Base-by-base conservation (phyloP, 30 jellyfish, hydroid and myxozoan species). In the Hydractinia echinata region DNA sequence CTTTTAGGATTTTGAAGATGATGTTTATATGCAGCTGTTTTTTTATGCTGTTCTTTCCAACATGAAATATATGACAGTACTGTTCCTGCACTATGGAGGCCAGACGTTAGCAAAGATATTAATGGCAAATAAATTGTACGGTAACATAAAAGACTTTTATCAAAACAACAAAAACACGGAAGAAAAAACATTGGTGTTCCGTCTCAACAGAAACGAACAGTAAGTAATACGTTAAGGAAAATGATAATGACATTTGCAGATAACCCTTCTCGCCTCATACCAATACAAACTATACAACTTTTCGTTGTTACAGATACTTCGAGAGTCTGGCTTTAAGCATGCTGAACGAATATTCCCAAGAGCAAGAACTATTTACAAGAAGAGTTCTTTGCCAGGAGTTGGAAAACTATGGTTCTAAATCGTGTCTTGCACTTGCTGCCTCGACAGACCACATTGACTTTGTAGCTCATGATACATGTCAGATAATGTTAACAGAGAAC, bases 381-480 rank as follows among this genome's bases (percentile, higher is more conserved):
- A 44, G 74, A 7, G 39, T 64, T 64, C 74, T 64, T 64, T 51
- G 74, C 19, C 74, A 64, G 39, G 51, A 51, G 4, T 44, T 51
- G 9, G 74, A 64, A n/a, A 51, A 13, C 51, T 64, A 64, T 2
- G 74, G 74, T n/a, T 64, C 74, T 7, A 13, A 64, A 64, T n/a
- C 19, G 0, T 8, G 19, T 6, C 19, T 64, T n/a, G 19, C 51
- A 44, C 18, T 64, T n/a, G 74, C 74, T n/a, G 74, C 74, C 19
- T 64, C 74, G 19, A 51, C 74, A 64, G 74, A 64, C 7, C 74
- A 64, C 4, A 51, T 64, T 7, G 74, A 64, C 19, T 64, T 64
- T 13, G 39, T 64, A n/a, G 19, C 74, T n/a, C 74, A 64, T 13
- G 74, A 64, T 64, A 64, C 74, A 13, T 64, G 74, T 64, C 74